A percentile compares a stretch with the other conserved stretches of the same genome.
Evolutionary conservation across 2,888 invertebrate species (phyloP).

Genomic region (Sisyra terminalis): DNA sequence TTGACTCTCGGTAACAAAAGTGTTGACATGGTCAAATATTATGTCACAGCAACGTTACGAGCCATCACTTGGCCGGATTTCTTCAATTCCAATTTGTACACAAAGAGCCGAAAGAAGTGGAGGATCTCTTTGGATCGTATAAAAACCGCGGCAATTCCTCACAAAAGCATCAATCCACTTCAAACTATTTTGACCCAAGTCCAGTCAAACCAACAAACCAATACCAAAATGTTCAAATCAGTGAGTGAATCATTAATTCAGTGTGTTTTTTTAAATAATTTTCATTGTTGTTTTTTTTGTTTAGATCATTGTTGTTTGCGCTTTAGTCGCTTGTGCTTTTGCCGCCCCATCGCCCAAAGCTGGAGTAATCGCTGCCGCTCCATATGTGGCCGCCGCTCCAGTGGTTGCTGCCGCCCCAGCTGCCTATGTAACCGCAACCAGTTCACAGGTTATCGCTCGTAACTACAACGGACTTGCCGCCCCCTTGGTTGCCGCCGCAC

Average conservation of each 20-base stretch:
- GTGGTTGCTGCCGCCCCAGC: slow-evolving; percentile 17
- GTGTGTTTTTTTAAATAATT: neutral
- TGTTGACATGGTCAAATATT: too few relatives aligned
- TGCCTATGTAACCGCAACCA: slow-evolving; percentile 43
- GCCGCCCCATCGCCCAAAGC: slow-evolving; percentile 13
- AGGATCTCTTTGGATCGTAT: neutral
- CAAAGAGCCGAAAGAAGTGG: neutral
- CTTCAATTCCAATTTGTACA: neutral
- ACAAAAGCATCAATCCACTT: neutral
- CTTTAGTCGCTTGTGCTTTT: slow-evolving; percentile 3
- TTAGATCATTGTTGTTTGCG: slow-evolving; percentile 1
- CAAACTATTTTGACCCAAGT: neutral
- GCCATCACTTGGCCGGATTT: too few relatives aligned
- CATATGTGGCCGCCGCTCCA: slow-evolving; percentile 22
- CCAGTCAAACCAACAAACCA: neutral
- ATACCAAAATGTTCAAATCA: slow-evolving; percentile 22
- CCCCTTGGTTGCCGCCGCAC: slow-evolving; percentile 28
- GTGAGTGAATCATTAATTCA: slow-evolving; percentile 17
- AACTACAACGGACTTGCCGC: slow-evolving; percentile 42
- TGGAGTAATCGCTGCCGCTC: slow-evolving; percentile 21
- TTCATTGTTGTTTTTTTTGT: neutral
- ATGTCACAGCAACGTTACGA: too few relatives aligned
- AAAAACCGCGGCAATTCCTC: too few relatives aligned
- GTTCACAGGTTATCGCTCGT: slow-evolving; percentile 44
- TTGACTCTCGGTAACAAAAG: too few relatives aligned